Evolutionary conservation across 1,140 invertebrate species (phyloP).

Genomic region (Notospermus geniculatus): DNA sequence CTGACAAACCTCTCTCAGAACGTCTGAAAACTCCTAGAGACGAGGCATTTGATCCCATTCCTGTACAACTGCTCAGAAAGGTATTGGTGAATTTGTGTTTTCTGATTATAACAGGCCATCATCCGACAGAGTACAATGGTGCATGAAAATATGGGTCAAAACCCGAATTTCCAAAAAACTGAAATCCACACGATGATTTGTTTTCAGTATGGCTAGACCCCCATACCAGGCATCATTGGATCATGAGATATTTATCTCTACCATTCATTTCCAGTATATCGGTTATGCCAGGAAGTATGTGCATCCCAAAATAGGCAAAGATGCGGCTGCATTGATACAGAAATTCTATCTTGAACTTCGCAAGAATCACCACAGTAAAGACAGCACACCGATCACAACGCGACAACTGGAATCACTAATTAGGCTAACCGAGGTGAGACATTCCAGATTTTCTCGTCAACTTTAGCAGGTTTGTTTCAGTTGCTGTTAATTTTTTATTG

Average conservation of each 20-base stretch:
- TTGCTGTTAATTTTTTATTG: no score
- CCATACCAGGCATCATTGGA: no score
- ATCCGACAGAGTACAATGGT: no score
- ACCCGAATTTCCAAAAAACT: no score
- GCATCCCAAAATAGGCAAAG: constrained; percentile 70
- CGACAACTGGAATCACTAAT: constrained; percentile 86
- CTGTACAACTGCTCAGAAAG: constrained; percentile 66
- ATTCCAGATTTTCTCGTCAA: no score
- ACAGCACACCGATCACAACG: constrained; percentile 71
- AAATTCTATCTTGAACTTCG: constrained; percentile 82
- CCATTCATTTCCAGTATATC: constrained; percentile 69
- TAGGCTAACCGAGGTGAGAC: constrained; percentile 77
- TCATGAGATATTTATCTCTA: no score
- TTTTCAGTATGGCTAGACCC: no score
- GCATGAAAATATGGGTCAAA: no score
- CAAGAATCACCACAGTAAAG: constrained; percentile 63
- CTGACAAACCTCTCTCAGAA: constrained; percentile 59
- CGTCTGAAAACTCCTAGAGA: constrained; percentile 63
- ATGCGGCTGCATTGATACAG: constrained; percentile 69
- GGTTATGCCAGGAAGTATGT: constrained; percentile 88
- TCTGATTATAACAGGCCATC: no score
- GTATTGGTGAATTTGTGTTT: constrained; percentile 24
- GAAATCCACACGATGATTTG: no score
- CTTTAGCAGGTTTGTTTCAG: no score
- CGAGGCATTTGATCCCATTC: constrained; percentile 69